Percentiles rank a stretch among this genome's conserved stretches.
Evolutionary conservation across 1,140 invertebrate genomes (phyloP).

Genomic region (Aethina tumida): DNA sequence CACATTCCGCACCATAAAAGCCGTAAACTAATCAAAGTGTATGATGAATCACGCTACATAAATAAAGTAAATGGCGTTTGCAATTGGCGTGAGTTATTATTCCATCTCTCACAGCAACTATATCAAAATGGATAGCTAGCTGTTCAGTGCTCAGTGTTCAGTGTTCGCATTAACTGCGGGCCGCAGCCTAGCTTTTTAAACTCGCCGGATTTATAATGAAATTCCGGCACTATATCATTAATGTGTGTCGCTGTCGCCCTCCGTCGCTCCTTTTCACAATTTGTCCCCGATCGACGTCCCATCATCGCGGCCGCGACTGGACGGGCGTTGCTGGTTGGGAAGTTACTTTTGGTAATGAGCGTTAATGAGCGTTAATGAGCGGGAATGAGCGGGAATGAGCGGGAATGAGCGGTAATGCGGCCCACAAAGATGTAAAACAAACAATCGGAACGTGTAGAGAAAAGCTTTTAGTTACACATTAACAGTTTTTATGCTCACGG

Average conservation of each 20-base stretch:
- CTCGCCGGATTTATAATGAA: constrained; percentile 25
- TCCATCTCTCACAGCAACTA: constrained; percentile 37
- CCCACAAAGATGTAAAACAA: too few species aligned
- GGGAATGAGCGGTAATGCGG: too few species aligned
- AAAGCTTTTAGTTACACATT: too few species aligned
- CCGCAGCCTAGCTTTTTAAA: constrained; percentile 21
- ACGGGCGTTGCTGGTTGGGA: too few species aligned
- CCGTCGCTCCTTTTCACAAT: constrained; percentile 1
- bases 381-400: too few species aligned
- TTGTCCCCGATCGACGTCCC: not conserved
- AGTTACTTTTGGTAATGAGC: too few species aligned
- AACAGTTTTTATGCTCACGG: too few species aligned
- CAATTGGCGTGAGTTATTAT: constrained; percentile 41
- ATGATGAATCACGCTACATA: constrained; percentile 40
- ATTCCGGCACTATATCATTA: constrained; percentile 20
- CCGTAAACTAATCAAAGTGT: constrained; percentile 41
- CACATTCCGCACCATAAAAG: constrained; percentile 40
- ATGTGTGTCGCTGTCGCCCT: constrained; percentile 10
- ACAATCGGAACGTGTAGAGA: too few species aligned
- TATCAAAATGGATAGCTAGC: constrained; percentile 33
- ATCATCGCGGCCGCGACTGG: not conserved
- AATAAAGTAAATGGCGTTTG: constrained; percentile 41
- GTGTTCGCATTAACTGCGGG: constrained; percentile 22
- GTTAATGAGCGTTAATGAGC: too few species aligned
- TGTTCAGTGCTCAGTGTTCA: constrained; percentile 18